Evolutionary conservation across 2,888 invertebrate genomes (phyloP), one percentile per base, ranked within the genome.

Genomic region (Exephanes ischioxanthus): DNA sequence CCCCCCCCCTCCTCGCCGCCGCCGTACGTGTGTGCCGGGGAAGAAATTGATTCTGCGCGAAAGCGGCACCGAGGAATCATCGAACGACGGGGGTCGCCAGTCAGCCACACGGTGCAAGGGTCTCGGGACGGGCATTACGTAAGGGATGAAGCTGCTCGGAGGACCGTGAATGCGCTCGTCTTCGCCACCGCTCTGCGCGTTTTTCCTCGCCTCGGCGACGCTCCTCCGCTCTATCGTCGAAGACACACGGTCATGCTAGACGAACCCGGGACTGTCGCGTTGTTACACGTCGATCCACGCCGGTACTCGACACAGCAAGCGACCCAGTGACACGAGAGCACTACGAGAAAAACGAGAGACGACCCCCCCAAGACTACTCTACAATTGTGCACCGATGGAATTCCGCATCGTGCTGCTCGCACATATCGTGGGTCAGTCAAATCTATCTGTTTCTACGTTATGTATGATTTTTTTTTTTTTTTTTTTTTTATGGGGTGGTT

Each of bases 41-140:
- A 91, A 89, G 91, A 92, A 92, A 92, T 92, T 92, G 92, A 92
- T 92, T 92, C 92, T 92, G 92, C 92, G 92, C 92, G 92, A 88
- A 88, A 87, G 84, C 80, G 45, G 58, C 80, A 68, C 68, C 81
- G 85, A 80, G 87, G 83, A 86, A 85, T 86, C 88, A 87, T 87
- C 86, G 87, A 87, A 88, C 86, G 71, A 73, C 84, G 84, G 84
- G 84, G 81, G 84, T 78, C 77, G 76, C 72, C 30, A 70, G 53
- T 80, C 77, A 77, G 79, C 58, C 76, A 86, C 78, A 86, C 84
- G 78, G 84, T 81, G 84, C 78, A 70, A 84, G 76, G 70, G 48
- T 83, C 83, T 77, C 85, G 80, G 80, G 61, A 58, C 83, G 61
- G 53, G 76, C 84, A 87, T 88, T 88, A 87, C 88, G 84, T 87